These are phyloP conservation scores for Cloeon dipterum DNA, from an alignment of 2,888 invertebrate species.

Conservation along the genomic window DNA sequence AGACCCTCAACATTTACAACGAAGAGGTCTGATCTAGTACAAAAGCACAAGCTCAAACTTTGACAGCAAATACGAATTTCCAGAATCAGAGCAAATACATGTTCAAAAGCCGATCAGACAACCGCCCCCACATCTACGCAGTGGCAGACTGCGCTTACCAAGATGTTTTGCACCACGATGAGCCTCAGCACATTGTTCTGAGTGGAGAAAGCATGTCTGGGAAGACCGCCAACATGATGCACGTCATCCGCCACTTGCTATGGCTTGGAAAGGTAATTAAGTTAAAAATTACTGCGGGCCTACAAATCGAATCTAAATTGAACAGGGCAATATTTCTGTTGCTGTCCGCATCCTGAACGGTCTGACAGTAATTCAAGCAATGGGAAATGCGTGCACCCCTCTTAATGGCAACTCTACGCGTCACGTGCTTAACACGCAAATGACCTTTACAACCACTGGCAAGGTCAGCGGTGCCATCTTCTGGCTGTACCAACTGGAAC, in stretches of 20 bases:
- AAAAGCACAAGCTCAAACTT: not conserved
- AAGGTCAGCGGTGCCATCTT: constrained; percentile 77
- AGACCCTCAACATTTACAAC: constrained; percentile 44
- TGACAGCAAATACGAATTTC: constrained; percentile 12
- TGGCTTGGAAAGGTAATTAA: constrained; percentile 44
- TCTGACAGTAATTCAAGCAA: constrained; percentile 44
- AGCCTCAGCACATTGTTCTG: constrained; percentile 65
- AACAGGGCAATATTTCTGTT: constrained; percentile 31
- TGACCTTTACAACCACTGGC: constrained; percentile 65
- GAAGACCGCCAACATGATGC: constrained; percentile 64
- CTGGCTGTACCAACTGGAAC: constrained; percentile 68
- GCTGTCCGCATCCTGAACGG: constrained; percentile 34
- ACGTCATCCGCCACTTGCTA: constrained; percentile 58
- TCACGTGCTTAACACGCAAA: constrained; percentile 52
- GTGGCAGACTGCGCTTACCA: constrained; percentile 79
- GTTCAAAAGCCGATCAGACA: constrained; percentile 68
- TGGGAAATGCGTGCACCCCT: constrained; percentile 68
- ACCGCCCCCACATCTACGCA: constrained; percentile 73
- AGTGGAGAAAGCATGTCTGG: constrained; percentile 82
- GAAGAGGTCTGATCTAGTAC: constrained; percentile 29
- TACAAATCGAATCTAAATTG: no score
- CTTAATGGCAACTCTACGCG: constrained; percentile 70
- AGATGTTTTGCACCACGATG: constrained; percentile 70
- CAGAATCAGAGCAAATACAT: constrained; percentile 60
- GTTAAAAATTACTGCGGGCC: not conserved